Percentiles rank a stretch among this genome's conserved stretches.
Evolutionary conservation across 2,113 vertebrate genomes (phyloP).

Genomic region (Oostethus manadensis): DNA sequence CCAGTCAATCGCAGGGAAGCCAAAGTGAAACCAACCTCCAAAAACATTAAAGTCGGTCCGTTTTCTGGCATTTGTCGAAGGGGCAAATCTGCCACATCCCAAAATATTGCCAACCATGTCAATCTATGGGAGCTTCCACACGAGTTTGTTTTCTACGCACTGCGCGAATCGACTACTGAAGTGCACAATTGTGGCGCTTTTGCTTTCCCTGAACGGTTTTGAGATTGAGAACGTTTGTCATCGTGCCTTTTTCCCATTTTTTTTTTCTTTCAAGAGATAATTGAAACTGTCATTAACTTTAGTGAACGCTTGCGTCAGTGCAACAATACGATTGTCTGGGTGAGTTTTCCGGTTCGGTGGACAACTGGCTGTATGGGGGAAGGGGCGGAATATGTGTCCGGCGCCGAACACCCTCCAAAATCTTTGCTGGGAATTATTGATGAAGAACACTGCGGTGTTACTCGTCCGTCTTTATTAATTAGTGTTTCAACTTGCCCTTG

Average conservation of each 20-base stretch:
- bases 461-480: background rate
- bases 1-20: no score
- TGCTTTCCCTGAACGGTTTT: slow-evolving; percentile 1
- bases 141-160: no score
- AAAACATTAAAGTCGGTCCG: no score
- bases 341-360: slow-evolving; percentile 9
- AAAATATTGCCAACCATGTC: no score
- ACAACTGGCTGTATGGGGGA: slow-evolving; percentile 6
- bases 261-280: background rate
- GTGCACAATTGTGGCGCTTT: no score
- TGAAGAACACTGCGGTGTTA: background rate
- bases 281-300: slow-evolving; percentile 13
- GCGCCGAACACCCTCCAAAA: background rate
- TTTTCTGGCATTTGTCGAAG: no score
- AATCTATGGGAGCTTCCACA: no score
- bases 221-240: slow-evolving; percentile 9
- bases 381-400: slow-evolving; percentile 3
- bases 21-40: no score
- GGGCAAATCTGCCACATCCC: no score
- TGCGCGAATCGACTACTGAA: background rate
- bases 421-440: slow-evolving; percentile 2
- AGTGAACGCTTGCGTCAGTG: slow-evolving; percentile 5
- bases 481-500: background rate
- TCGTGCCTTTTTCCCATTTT: slow-evolving; percentile 1
- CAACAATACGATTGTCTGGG: slow-evolving; percentile 7